Evolutionary conservation across 2,113 vertebrate species (phyloP).

Genomic region (Peromyscus californicus): DNA sequence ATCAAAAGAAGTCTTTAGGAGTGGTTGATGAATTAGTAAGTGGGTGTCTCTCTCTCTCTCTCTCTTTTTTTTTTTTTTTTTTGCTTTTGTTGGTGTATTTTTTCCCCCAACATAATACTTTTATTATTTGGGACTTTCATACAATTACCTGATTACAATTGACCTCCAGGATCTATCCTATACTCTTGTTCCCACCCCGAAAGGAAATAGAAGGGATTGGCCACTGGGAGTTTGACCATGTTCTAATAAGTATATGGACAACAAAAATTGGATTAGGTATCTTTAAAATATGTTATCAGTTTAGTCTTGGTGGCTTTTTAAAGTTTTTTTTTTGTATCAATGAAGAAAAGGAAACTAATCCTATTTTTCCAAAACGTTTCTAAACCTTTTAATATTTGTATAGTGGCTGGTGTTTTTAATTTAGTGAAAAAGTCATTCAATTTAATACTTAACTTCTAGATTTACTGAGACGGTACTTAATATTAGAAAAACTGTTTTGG

Average conservation of each 20-base stretch:
- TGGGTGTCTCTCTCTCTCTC: not conserved
- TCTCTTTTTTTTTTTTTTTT: not conserved
- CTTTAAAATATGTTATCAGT: not conserved
- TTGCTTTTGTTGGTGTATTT: not conserved
- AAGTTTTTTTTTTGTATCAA: not conserved
- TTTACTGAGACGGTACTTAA: slow-evolving; percentile 65
- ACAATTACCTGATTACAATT: not conserved
- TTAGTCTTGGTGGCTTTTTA: not conserved
- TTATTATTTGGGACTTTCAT: not conserved
- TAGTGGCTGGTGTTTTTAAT: slow-evolving; percentile 43
- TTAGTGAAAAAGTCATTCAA: slow-evolving; percentile 39
- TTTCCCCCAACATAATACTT: not conserved
- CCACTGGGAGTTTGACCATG: too few species aligned
- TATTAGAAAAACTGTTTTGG: slow-evolving; percentile 69
- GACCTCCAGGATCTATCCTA: too few species aligned
- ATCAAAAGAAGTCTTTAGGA: not conserved
- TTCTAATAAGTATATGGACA: not conserved
- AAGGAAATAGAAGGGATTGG: not conserved
- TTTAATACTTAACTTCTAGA: slow-evolving; percentile 64
- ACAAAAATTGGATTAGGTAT: too few species aligned
- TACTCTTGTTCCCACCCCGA: not conserved
- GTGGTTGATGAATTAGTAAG: not conserved
- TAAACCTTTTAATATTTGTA: slow-evolving; percentile 61
- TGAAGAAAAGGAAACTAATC: slow-evolving; percentile 21
- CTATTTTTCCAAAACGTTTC: slow-evolving; percentile 46